Evolutionary conservation across 2,888 invertebrate genomes (phyloP), one percentile per base, ranked within the genome.

Genomic region (Hoplodrina ambigua): DNA sequence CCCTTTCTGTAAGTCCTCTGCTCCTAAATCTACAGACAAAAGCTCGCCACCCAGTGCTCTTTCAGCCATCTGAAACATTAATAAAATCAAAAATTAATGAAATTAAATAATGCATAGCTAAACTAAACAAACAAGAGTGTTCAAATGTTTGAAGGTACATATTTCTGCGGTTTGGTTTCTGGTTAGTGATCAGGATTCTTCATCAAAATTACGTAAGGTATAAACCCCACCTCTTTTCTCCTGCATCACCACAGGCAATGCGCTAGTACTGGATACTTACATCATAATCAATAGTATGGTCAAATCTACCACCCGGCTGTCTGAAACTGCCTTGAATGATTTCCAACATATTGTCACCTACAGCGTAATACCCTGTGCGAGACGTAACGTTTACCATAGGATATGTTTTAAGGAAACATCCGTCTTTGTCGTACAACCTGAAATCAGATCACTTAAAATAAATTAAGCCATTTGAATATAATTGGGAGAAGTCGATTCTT

Each of bases 371-470:
- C 0, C 79, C 79, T n/a, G 69, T 58, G 19, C 64, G 60, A 4
- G 55, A 5, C 17, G 69, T 59, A 4, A 25, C 2, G 17, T 79
- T 78, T 5, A 72, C 64, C 17, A 75, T n/a, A 4, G 75, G 75
- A 6, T 61, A 55, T 8, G 57, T 56, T 37, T 44, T 78, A 2
- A 68, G 11, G 13, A 56, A 78, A 54, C 13, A 37, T 13, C 78
- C 75, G 8, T 80, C 60, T 37, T 8, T 56, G 13, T 80, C 75
- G 37, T 78, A 78, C 5, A 72, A 20, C 10, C 79, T 80, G 59
- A 19, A 78, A 74, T 1, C 2, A 15, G 46, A 46, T 41, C 41
- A 11, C n/a, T n/a, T n/a, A n/a, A n/a, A 1, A 25, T 25, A 1
- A 25, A 1, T 25, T 25, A 25, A 25, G 25, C 2, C 25, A 25